Evolutionary conservation across 2,888 invertebrate species (phyloP), one percentile per base, ranked within the genome.

Genomic region (Nomada ferruginata): DNA sequence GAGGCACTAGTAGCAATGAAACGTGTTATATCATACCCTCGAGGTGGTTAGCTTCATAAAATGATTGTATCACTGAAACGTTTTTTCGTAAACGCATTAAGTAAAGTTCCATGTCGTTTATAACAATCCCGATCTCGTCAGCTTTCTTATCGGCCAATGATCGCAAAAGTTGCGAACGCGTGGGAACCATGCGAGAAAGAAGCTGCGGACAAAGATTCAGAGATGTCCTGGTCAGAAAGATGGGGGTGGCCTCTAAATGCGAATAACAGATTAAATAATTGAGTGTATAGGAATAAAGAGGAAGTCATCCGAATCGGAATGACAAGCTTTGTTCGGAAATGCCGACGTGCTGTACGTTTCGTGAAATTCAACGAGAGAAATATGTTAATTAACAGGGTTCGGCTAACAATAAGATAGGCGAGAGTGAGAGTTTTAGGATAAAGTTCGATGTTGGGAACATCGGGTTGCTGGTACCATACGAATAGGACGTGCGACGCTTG

Each of bases 111-210:
- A 95, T 93, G 55, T 94, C 93, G 10, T 85, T 86, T 26, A 95
- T 83, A 9, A 94, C 91, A 15, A 89, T 78, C 10, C 93, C 93
- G 53, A 94, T 94, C 50, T 90, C 90, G 23, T 91, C 87, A 26
- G 91, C 86, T 65, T 91, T 86, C 57, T 93, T 95, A 90, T 93
- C 94, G 84, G 93, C 95, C 90, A 95, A 94, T 79, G 94, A 94
- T 86, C 93, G 93, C 78, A 95, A 87, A 29, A 96, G 90, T 90
- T 96, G 95, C 18, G 95, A 94, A 74, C 96, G 94, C 9, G 94
- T 94, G 60, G 96, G 96, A 68, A 95, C 95, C 95, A 96, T 95
- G 87, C 95, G 95, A 85, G 95, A 95, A 79, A 96, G 94, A 9
- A 96, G 92, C 96, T 96, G 94, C 53, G 59, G 26, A 57, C 11